A percentile compares a stretch with the other conserved stretches of the same genome.
Evolutionary conservation across 2,113 vertebrate species (phyloP).

Genomic region (Lathamus discolor): DNA sequence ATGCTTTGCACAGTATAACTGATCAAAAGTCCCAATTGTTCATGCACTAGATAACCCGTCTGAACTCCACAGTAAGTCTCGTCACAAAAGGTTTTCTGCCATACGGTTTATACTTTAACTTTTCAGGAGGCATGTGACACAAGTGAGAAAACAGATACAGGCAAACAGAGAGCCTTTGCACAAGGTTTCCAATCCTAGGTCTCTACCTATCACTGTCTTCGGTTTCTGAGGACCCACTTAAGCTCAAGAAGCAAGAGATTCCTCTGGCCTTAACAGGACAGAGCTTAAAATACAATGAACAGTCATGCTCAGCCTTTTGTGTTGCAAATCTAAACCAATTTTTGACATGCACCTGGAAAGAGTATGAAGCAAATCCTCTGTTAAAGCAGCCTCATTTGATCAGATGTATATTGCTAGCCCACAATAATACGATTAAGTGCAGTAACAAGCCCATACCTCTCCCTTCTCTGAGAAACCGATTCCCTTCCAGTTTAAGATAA

Average conservation of each 20-base stretch:
- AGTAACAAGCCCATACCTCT: neutral
- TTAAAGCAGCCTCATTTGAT: neutral
- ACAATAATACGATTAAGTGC: neutral
- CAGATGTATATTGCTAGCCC: neutral
- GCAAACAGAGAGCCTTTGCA: neutral
- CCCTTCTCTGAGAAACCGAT: neutral
- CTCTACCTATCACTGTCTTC: neutral
- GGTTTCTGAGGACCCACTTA: neutral
- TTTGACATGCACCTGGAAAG: neutral
- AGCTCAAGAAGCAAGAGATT: neutral
- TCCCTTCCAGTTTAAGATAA: neutral
- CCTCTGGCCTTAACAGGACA: neutral
- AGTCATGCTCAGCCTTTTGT: neutral
- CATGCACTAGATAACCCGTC: accelerated
- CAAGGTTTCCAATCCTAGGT: neutral
- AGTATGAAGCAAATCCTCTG: neutral
- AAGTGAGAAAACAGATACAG: neutral
- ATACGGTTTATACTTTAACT: neutral
- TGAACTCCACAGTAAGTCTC: neutral
- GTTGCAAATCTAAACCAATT: neutral
- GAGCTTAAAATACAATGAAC: neutral
- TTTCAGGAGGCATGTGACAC: neutral
- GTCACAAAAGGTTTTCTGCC: neutral
- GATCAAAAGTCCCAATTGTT: neutral
- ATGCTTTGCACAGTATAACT: neutral